Evolutionary conservation across 2,113 vertebrate species (phyloP), one percentile per base, ranked within the genome.

Genomic region (Entelurus aequoreus): DNA sequence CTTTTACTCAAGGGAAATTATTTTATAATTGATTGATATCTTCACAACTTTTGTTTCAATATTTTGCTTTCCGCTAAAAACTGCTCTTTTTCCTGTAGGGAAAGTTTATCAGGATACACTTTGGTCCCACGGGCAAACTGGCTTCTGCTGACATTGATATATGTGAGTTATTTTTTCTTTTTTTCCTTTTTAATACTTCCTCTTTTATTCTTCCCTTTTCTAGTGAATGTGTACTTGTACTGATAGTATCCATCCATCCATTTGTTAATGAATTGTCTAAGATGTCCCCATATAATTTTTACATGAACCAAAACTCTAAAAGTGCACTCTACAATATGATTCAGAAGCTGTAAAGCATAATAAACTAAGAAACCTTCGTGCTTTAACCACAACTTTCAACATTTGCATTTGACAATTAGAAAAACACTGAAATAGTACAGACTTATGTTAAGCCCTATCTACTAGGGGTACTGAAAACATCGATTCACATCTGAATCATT

Each of bases 41-140:
- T 6, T 0, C 12, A 5, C 6, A 19, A 13, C 11, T 52, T 15
- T 35, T 48, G n/a, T 8, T 6, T 48, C 8, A 42, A 38, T 0
- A 1, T 5, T 19, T 14, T 50, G 4, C 54, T 35, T 38, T 57
- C 13, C 3, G 19, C 58, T 62, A 38, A 1, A 38, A 54, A 8
- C 57, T 36, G 5, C 44, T 19, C 11, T 36, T 55, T 44, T 49
- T 38, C 49, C 11, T 10, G 36, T 65, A 98, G 95, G 95, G 95
- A 69, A 98, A 97, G 79, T 98, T 97, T 84, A 97, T 98, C 71
- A 89, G 94, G 71, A 98, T 98, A 82, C 95, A 97, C 81, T 97
- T 98, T 62, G 95, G 95, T 38, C 92, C 92, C 8, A 92, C 93
- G 0, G 95, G 95, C 62, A 98, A 97, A 84, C 77, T 97, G 79